phyloP scores from a whole-genome alignment of 2,888 invertebrate genomes.

The Agrotis puta region DNA sequence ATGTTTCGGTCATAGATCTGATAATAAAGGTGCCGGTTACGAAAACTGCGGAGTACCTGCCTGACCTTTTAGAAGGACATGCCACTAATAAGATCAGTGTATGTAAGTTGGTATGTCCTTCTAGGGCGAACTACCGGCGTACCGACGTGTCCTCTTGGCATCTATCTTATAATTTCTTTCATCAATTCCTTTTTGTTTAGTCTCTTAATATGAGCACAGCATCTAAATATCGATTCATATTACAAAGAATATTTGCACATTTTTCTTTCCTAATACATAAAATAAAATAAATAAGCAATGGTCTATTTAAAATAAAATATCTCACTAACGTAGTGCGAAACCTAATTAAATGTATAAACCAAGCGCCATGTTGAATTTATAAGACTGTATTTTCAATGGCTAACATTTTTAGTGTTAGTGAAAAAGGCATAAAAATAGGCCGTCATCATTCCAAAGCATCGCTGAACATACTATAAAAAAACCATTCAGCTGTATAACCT shows the following conservation, averaged over 20 bases:
- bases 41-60: constrained; percentile 24
- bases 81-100: constrained; percentile 24
- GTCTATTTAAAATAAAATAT: no score
- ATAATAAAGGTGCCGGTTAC: neutral
- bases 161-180: neutral
- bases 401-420: no score
- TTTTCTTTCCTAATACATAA: no score
- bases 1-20: neutral
- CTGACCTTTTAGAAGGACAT: constrained; percentile 20
- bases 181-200: constrained; percentile 7
- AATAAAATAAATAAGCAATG: no score
- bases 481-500: no score
- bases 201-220: neutral
- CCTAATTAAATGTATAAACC: no score
- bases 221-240: neutral
- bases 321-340: no score
- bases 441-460: no score
- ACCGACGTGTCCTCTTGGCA: neutral
- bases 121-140: neutral
- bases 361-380: no score
- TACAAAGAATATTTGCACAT: neutral
- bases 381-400: no score
- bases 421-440: no score
- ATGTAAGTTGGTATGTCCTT: neutral
- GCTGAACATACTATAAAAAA: no score